Base-by-base conservation (phyloP, 1,140 invertebrate species). In the Brachionus paranguensis region DNA sequence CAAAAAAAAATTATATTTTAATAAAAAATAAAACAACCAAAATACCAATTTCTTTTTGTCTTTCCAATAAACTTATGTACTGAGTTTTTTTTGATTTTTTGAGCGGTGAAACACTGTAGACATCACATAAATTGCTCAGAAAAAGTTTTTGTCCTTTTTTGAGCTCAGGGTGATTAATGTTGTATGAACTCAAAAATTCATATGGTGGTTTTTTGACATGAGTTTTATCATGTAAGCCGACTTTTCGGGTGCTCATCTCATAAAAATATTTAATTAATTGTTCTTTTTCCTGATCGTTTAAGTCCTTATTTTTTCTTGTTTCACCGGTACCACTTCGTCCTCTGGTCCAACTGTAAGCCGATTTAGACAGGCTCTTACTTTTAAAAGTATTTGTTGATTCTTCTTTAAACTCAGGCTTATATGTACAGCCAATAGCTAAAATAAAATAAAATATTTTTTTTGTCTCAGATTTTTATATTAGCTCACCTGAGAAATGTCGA, bases 151-250 rank as follows among this genome's bases (percentile, higher is more conserved):
- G 72, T 24, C 72, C 72, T 14, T 47, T 76, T 76, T 47, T 50
- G 2, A 76, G 72, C 47, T 76, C 72, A 1, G 72, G 72, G 33
- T 76, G 72, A 50, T 76, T 76, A 5, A 76, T 76, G 47, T 76
- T 76, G 17, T 76, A 76, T 0, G 72, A 76, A 14, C 24, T 50
- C 11, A 76, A 50, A 37, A 37, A 76, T 50, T 76, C 72, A 29
- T 10, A 10, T 10, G 72, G 72, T 50, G 72, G 72, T 27, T 76
- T 76, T 50, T 76, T 76, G 12, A 76, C 72, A 76, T 76, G 72
- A 6, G 72, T 76, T 17, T 76, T 76, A 29, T 76, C 72, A 4
- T 27, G 20, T 76, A 76, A 12, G 47, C 72, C 72, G 50, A 47
- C 72, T 50, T 53, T 76, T 11, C 47, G 14, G 1, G 41, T 47